phyloP scores from a whole-genome alignment of 2,797 vertebrate species.

The Mycteria americana region DNA sequence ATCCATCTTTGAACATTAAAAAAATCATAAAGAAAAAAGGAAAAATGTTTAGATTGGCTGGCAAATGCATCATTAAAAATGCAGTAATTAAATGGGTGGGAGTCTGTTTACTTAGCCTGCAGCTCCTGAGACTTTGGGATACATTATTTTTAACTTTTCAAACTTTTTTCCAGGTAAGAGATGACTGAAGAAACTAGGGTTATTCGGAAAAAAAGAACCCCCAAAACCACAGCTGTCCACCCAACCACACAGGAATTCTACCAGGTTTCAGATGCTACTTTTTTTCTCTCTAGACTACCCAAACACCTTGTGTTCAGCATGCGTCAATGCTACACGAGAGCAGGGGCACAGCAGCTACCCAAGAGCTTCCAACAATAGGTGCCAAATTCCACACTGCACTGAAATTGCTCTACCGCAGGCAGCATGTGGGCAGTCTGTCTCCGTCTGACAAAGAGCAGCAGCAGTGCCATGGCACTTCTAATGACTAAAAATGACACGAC shows the following conservation, averaged over 20 bases:
- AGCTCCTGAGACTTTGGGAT: neutral
- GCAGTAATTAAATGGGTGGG: neutral
- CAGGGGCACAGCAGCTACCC: neutral
- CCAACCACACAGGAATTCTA: neutral
- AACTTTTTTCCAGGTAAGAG: neutral
- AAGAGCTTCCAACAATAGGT: neutral
- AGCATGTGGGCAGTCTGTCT: neutral
- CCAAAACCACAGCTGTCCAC: neutral
- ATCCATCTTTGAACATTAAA: neutral
- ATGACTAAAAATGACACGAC: neutral
- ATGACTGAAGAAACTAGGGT: neutral
- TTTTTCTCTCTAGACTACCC: neutral
- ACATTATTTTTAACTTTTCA: neutral
- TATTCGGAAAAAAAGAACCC: neutral
- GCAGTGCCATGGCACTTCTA: neutral
- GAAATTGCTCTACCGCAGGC: neutral
- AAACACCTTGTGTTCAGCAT: neutral
- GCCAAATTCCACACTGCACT: neutral
- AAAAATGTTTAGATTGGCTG: neutral
- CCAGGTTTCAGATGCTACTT: neutral
- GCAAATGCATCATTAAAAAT: neutral
- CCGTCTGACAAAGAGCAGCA: neutral
- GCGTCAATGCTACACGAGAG: rapidly evolving
- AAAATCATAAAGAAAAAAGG: neutral
- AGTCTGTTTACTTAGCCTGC: neutral